Evolutionary conservation across 2,888 invertebrate species (phyloP).

Genomic region (Apodemia zela): DNA sequence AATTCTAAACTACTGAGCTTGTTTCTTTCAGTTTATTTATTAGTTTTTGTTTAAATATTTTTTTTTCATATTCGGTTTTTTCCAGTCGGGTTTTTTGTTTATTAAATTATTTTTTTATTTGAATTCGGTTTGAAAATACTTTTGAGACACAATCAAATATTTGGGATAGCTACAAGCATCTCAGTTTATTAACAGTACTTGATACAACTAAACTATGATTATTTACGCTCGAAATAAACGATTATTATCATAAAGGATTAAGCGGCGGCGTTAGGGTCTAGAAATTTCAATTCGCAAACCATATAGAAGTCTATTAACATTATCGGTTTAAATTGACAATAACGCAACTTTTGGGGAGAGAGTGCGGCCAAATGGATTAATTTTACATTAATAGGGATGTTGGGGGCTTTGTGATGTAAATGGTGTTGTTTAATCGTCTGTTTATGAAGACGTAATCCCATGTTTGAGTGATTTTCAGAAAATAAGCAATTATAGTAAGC

Average conservation of each 20-base stretch:
- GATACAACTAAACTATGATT: neutral
- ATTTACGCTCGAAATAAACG: neutral
- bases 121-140: no score
- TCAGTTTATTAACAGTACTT: no score
- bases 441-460: no score
- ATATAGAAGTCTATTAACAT: constrained; percentile 3
- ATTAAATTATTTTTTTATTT: no score
- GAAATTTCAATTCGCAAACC: constrained; percentile 13
- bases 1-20: no score
- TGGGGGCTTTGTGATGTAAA: constrained; percentile 10
- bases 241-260: neutral
- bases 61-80: no score
- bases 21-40: no score
- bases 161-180: no score
- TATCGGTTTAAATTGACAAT: constrained; percentile 12
- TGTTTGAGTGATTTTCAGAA: neutral
- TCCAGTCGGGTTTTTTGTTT: no score
- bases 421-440: neutral
- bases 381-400: constrained; percentile 11
- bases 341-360: neutral
- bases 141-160: no score
- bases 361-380: constrained; percentile 2
- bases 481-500: neutral
- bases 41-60: no score
- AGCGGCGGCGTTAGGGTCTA: neutral